These are phyloP conservation scores for Oryzias javanicus DNA, from an alignment of 2,113 vertebrate genomes.

Conservation along the genomic window DNA sequence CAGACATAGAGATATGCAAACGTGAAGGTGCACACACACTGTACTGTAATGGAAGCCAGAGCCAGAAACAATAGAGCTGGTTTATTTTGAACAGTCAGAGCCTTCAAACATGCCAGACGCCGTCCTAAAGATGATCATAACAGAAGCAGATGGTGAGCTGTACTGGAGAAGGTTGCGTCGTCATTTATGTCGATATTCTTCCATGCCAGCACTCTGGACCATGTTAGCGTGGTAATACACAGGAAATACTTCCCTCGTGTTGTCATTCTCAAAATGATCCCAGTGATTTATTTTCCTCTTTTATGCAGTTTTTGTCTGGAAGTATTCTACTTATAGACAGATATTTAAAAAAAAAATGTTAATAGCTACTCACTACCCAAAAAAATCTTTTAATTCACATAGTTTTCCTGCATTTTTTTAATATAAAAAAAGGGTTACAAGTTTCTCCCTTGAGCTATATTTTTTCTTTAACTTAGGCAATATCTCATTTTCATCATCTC, in stretches of 20 bases:
- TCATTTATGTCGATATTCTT: conserved; percentile 22
- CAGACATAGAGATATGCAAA: conserved; percentile 19
- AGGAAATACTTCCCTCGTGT: conserved; percentile 26
- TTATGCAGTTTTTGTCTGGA: not conserved
- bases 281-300: conserved; percentile 14
- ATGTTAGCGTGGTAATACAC: conserved; percentile 13
- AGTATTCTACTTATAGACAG: no score
- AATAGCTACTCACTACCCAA: no score
- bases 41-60: conserved; percentile 3
- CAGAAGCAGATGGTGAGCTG: conserved; percentile 50
- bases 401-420: no score
- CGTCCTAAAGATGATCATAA: conserved; percentile 47
- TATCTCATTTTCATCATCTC: conserved; percentile 31
- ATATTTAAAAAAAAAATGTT: no score
- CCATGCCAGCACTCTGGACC: conserved; percentile 17
- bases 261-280: conserved; percentile 15
- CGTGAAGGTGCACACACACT: conserved; percentile 6
- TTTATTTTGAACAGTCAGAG: conserved; percentile 54
- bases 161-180: conserved; percentile 16
- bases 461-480: conserved; percentile 25
- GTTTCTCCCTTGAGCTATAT: conserved; percentile 24
- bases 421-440: not conserved
- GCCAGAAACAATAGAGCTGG: conserved; percentile 49
- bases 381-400: no score
- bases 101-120: conserved; percentile 37